Percentiles rank a stretch among this genome's conserved stretches.
Evolutionary conservation across 1,140 invertebrate genomes (phyloP).

Genomic region (Cydia fagiglandana): DNA sequence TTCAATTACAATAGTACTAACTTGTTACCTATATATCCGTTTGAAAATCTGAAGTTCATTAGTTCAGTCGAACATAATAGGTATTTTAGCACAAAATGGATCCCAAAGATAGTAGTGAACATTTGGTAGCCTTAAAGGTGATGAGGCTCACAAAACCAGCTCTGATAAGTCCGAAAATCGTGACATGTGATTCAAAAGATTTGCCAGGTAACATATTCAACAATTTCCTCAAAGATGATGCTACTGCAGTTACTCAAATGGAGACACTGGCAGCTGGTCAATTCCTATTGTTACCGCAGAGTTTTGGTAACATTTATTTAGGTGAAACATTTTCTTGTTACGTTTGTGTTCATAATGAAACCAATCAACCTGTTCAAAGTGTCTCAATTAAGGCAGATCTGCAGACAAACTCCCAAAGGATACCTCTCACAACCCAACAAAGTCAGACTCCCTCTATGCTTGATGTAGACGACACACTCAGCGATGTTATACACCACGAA

Average conservation of each 20-base stretch:
- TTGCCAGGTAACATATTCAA: conserved; percentile 89
- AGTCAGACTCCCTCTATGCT: conserved; percentile 83
- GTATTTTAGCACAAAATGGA: conserved; percentile 60
- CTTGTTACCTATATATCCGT: not conserved
- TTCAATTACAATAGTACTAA: not conserved
- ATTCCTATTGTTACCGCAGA: conserved; percentile 95
- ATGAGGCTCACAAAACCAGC: conserved; percentile 95
- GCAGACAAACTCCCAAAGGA: conserved; percentile 93
- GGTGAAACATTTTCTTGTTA: conserved; percentile 99
- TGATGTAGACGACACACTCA: conserved; percentile 91
- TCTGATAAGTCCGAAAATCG: conserved; percentile 87
- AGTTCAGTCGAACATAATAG: not conserved
- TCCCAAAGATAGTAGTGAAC: conserved; percentile 72
- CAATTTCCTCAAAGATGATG: conserved; percentile 87
- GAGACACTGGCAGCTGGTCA: conserved; percentile 92
- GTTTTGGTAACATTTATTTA: conserved; percentile 91
- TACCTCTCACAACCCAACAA: conserved; percentile 85
- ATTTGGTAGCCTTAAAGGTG: conserved; percentile 84
- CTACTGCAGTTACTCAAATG: conserved; percentile 86
- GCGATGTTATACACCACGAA: conserved; percentile 98
- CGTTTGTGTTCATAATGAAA: conserved; percentile 98
- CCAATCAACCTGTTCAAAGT: conserved; percentile 88
- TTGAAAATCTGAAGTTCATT: not conserved
- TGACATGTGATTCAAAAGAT: conserved; percentile 91
- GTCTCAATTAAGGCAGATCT: conserved; percentile 94